Percentiles rank a stretch among this genome's conserved stretches.
Evolutionary conservation across 2,113 vertebrate genomes (phyloP).

Genomic region (Herpailurus yagouaroundi): DNA sequence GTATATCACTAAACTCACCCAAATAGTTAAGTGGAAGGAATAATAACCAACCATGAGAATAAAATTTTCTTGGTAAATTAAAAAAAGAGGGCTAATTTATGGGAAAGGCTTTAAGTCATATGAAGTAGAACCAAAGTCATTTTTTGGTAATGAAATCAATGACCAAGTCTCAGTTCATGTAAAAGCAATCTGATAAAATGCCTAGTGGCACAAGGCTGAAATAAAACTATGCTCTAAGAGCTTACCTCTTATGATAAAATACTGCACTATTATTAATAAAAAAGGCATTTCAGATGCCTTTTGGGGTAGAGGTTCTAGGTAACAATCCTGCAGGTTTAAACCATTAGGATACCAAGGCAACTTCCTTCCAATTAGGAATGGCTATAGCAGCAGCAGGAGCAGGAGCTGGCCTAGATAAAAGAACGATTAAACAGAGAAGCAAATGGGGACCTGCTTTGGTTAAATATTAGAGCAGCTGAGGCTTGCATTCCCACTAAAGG

Average conservation of each 20-base stretch:
- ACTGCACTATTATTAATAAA: neutral
- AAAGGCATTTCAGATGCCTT: neutral
- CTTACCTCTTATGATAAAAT: constrained; percentile 11
- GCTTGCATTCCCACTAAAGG: constrained; percentile 16
- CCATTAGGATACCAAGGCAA: neutral
- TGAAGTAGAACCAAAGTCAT: neutral
- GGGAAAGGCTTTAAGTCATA: neutral
- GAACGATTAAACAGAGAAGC: constrained; percentile 45
- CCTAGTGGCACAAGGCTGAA: neutral
- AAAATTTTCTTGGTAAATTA: constrained; percentile 51
- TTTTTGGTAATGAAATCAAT: constrained; percentile 25
- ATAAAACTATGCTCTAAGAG: neutral
- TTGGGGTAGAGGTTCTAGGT: neutral
- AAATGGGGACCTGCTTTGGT: constrained; percentile 43
- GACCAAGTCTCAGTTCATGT: neutral
- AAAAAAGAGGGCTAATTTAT: neutral
- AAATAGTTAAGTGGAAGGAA: neutral
- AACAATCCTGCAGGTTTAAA: constrained; percentile 39
- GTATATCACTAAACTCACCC: neutral
- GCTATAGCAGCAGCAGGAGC: constrained; percentile 40
- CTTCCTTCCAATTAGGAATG: constrained; percentile 21
- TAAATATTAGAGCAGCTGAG: constrained; percentile 61
- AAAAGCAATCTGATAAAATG: constrained; percentile 20
- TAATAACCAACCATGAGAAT: neutral
- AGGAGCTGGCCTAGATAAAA: constrained; percentile 61